Base-by-base conservation (phyloP, 1,140 invertebrate genomes). In the Caenorhabditis inopinata region DNA sequence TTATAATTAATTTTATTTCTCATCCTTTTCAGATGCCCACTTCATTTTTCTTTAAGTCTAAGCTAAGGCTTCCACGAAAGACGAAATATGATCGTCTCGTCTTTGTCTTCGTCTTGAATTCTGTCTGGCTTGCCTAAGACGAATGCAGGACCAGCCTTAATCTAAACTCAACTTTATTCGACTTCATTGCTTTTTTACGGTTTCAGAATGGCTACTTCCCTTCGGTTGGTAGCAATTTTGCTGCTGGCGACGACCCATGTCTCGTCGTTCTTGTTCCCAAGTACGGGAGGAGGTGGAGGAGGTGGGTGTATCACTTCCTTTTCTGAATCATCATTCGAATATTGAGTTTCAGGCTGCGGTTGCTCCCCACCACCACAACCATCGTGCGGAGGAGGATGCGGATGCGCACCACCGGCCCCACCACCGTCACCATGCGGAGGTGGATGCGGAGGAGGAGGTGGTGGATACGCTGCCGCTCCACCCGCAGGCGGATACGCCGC, bases 211-310 rank as follows among this genome's bases (percentile, higher is more conserved):
- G 58, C 58, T 68, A 68, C 58, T 32, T 78, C 62, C 53, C 49
- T 78, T 62, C 49, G 45, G 49, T 49, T 78, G 53, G 38, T 78
- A 46, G 76, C 42, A 7, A 16, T 78, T 14, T 42, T 78, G 32
- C 38, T 78, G 23, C 21, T 62, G 53, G n/a, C n/a, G n/a, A 42
- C 76, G 53, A 42, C 68, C 38, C 76, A 51, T 12, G 49, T 78
- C 18, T 42, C 49, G 32, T 35, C 76, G 9, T 78, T 78, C 76
- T 42, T 78, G 18, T 78, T 78, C 53, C 76, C 76, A 16, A 51
- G 18, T 6, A 0, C 14, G 1, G 75, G 75, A 32, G 51, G 76
- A 38, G 76, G 76, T 25, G 76, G 76, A 32, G 75, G 76, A 58
- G 76, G 76, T 58, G 42, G 73, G 16, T 38, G 25, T 53, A 23